Evolutionary conservation across 2,113 vertebrate species (phyloP), one percentile per base, ranked within the genome.

Genomic region (Urocynchramus pylzowi): DNA sequence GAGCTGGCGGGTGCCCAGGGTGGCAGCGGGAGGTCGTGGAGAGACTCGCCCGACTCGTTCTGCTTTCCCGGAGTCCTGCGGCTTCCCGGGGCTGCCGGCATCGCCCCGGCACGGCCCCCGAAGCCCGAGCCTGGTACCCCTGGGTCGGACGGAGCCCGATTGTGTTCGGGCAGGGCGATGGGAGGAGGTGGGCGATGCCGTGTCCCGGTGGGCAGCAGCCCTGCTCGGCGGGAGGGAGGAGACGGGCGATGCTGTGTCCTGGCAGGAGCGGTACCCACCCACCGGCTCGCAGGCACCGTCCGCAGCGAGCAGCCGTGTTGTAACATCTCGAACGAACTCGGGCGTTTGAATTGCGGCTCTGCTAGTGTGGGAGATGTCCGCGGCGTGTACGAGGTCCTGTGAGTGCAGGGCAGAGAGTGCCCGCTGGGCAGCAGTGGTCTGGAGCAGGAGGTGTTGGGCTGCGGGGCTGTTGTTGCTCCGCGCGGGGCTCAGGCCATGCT

Each of bases 391-490:
- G 1, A 14, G 24, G 42, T 20, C 10, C 33, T 17, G 61, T 5
- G 45, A 31, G 57, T 73, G 65, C 1, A 3, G 42, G 47, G 50
- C 6, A 42, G 37, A 6, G 60, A 2, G 47, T 18, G 16, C 42
- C 65, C 1, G 12, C 20, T 17, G 14, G 79, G 77, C 68, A 87
- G 78, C 61, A 6, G 65, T 1, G 42, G 11, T 30, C 14, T 30
- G 87, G 39, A 50, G 59, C 33, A 2, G 88, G 44, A n/a, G 63
- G 15, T 20, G 1, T 15, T 10, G 3, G 17, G 44, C 13, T 7
- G 0, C 0, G 3, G 41, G 16, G 41, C 27, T 52, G 37, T 7
- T 61, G 33, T 30, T 10, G 1, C 42, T 70, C 37, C 60, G 2
- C 1, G 52, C 2, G 14, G 9, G 39, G 45, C 52, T 54, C 77